Evolutionary conservation across 2,888 invertebrate genomes (phyloP).

Genomic region (Aporophyla lueneburgensis): DNA sequence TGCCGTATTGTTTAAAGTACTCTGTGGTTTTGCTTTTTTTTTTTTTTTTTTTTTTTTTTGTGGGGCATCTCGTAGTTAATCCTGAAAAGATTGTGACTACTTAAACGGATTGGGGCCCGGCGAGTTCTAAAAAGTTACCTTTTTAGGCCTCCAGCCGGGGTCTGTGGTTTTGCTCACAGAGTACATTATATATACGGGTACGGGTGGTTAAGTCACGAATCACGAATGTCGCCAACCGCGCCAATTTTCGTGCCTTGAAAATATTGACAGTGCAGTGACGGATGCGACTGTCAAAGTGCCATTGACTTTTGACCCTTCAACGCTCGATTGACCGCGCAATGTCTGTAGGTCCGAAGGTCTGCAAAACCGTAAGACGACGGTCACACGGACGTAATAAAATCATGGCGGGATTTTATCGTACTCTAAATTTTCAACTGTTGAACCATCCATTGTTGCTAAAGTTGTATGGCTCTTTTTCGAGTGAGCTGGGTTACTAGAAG

Average conservation of each 20-base stretch:
- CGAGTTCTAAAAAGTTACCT: too few relatives aligned
- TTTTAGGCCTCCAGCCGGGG: too few relatives aligned
- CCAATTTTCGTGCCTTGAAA: background rate
- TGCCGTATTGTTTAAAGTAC: background rate
- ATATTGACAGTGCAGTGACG: slow-evolving; percentile 9
- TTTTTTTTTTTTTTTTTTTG: too few relatives aligned
- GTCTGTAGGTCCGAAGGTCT: background rate
- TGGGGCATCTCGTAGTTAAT: too few relatives aligned
- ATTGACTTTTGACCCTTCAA: background rate
- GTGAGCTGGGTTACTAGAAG: background rate
- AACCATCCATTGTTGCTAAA: background rate
- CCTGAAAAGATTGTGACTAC: too few relatives aligned
- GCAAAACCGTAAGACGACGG: background rate
- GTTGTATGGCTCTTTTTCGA: background rate
- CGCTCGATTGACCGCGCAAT: background rate
- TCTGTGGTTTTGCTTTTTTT: too few relatives aligned
- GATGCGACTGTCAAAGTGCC: background rate
- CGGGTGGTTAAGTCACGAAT: too few relatives aligned
- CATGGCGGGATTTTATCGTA: too few relatives aligned
- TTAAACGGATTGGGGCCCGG: too few relatives aligned
- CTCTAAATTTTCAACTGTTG: too few relatives aligned
- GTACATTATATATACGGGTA: too few relatives aligned
- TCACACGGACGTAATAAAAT: background rate
- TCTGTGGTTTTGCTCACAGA: too few relatives aligned
- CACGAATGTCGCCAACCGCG: slow-evolving; percentile 10